A percentile compares a stretch with the other conserved stretches of the same genome.
These are phyloP conservation scores for Cyprinodon tularosa DNA, from an alignment of 2,113 vertebrate genomes.

Conservation along the genomic window DNA sequence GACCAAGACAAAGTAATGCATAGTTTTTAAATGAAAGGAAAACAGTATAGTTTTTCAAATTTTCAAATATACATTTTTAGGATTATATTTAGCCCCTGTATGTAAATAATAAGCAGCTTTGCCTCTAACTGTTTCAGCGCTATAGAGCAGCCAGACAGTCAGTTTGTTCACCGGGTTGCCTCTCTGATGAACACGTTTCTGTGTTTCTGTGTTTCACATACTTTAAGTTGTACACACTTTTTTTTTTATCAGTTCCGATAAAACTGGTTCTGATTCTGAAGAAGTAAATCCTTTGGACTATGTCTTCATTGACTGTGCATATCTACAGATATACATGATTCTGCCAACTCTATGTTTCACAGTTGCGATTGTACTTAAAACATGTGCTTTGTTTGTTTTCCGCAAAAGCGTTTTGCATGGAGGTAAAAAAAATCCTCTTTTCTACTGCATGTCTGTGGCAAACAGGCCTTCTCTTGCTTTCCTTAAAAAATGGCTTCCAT, in stretches of 20 bases:
- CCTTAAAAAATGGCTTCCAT: not conserved
- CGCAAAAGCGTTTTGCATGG: too few species aligned
- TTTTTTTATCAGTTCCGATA: too few species aligned
- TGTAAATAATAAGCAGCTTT: not conserved
- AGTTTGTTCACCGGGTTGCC: too few species aligned
- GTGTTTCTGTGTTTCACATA: too few species aligned
- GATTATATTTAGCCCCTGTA: too few species aligned
- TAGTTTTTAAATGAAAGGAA: not conserved
- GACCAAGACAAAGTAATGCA: not conserved
- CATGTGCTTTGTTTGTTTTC: too few species aligned
- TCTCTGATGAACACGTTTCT: too few species aligned
- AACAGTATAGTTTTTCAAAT: not conserved
- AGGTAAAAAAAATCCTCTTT: too few species aligned
- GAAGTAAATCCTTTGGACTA: not conserved
- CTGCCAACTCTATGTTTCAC: not conserved
- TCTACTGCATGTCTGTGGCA: not conserved
- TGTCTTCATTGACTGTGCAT: not conserved
- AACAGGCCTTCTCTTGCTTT: not conserved
- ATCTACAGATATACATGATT: not conserved
- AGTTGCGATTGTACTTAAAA: too few species aligned
- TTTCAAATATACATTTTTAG: not conserved
- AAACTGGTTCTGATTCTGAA: too few species aligned
- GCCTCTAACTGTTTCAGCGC: not conserved
- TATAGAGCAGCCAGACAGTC: too few species aligned
- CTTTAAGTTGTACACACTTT: too few species aligned